Percentiles rank a stretch among this genome's conserved stretches.
Conservation (phyloP, 2,797 vertebrate genomes). For the Taenioides sp. region DNA sequence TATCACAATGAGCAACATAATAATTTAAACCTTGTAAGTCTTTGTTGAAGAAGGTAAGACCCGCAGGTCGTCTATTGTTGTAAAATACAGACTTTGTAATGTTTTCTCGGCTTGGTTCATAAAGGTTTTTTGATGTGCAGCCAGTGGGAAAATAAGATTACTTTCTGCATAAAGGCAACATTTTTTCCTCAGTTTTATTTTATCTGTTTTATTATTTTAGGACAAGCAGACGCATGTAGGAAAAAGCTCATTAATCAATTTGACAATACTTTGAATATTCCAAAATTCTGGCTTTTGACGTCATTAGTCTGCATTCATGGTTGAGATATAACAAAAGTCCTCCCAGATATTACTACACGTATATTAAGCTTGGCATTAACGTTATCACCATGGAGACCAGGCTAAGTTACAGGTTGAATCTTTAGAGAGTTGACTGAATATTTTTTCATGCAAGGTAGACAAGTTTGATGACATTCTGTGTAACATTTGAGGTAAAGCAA, state of each 20-base stretch:
- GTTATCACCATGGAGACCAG: too few relatives aligned
- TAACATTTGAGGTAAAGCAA: too few relatives aligned
- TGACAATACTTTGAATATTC: not conserved
- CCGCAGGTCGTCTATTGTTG: conserved; percentile 20
- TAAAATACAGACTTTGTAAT: conserved; percentile 23
- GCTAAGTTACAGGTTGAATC: too few relatives aligned
- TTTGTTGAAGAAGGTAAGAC: conserved; percentile 22
- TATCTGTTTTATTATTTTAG: conserved; percentile 7
- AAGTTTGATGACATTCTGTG: too few relatives aligned
- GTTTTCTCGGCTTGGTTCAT: conserved; percentile 17
- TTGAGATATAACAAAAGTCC: too few relatives aligned
- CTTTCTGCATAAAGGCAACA: conserved; percentile 27
- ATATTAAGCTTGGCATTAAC: too few relatives aligned
- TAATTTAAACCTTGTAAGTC: conserved; percentile 6
- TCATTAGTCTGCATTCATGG: too few relatives aligned
- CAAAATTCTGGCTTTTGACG: too few relatives aligned
- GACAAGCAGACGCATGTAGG: conserved; percentile 31
- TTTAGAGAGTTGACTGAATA: too few relatives aligned
- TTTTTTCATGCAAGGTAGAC: too few relatives aligned
- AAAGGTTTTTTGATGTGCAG: conserved; percentile 31
- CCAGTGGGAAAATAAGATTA: conserved; percentile 49
- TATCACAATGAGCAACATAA: conserved; percentile 31
- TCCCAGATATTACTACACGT: too few relatives aligned
- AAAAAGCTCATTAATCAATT: conserved; percentile 6
- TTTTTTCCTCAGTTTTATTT: conserved; percentile 19